Evolutionary conservation across 2,888 invertebrate genomes (phyloP), one percentile per base, ranked within the genome.

Genomic region (Lottia gigantea): DNA sequence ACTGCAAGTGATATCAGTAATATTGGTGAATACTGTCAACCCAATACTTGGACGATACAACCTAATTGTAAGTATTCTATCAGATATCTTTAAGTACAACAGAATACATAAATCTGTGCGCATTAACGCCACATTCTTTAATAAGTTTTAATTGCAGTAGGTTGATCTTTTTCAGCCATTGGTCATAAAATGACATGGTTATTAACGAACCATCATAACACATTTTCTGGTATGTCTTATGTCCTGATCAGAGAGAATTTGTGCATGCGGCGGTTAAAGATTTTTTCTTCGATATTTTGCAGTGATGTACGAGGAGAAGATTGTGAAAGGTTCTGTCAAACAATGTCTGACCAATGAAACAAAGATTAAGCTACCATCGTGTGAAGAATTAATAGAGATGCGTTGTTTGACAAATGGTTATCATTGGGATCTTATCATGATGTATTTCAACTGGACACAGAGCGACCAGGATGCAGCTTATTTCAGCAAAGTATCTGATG

Each of bases 381-480:
- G 47, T 31, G 74, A 74, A 66, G 75, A 74, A 66, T 47, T 74
- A 15, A 62, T 77, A 26, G 70, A 69, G 31, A 68, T 74, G 40
- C 67, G 64, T 25, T 77, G 77, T 55, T 69, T 77, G 14, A 68
- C 64, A 14, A 68, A 71, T 62, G 69, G 73, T 49, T 16, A 67
- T 15, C 71, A 74, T 62, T 77, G 75, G 74, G 62, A 72, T 19
- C 55, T 16, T 23, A 66, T 75, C 25, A 47, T 76, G 67, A 55
- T 62, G 11, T 68, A 71, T n/a, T 61, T 75, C 68, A 68, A 77
- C 16, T 80, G 78, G 79, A 49, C 64, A n/a, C 68, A 73, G 45
- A 77, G 79, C 68, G 25, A 61, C 1, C 63, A 71, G 62, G 68
- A 75, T 19, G 62, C 70, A 46, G 76, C 74, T 4, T 74, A 80